These are phyloP conservation scores for Harpagifer antarcticus DNA, from an alignment of 2,797 vertebrate species.

Conservation along the genomic window DNA sequence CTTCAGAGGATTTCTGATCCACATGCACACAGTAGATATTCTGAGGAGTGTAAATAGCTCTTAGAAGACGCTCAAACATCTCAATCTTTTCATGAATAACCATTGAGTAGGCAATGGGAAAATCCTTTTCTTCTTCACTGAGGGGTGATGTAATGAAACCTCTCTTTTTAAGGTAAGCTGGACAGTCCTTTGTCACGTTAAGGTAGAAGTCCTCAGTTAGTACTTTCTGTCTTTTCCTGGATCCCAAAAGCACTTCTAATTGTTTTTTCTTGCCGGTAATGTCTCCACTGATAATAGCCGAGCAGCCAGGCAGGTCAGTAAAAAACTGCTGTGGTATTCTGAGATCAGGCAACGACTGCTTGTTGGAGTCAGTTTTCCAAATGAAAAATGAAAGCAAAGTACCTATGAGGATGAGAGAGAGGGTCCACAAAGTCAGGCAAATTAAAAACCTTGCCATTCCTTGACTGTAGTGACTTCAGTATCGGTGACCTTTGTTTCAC, in stretches of 20 bases:
- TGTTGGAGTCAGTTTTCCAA: conserved; percentile 3
- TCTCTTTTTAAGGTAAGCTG: conserved; percentile 75
- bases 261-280: conserved; percentile 18
- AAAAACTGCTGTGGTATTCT: conserved; percentile 42
- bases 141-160: conserved; percentile 80
- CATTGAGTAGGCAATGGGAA: conserved; percentile 91
- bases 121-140: conserved; percentile 85
- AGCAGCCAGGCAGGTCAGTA: conserved; percentile 76
- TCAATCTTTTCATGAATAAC: conserved; percentile 90
- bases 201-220: conserved; percentile 81
- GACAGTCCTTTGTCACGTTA: conserved; percentile 83
- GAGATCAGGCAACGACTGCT: neutral
- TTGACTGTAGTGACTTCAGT: neutral
- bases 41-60: conserved; percentile 88
- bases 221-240: conserved; percentile 23
- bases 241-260: conserved; percentile 70
- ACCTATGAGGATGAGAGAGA: conserved; percentile 14
- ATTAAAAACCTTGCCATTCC: conserved; percentile 1
- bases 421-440: fast-evolving
- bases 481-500: neutral
- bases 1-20: conserved; percentile 83
- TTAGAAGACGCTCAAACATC: conserved; percentile 90
- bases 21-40: conserved; percentile 91
- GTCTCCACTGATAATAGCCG: conserved; percentile 78
- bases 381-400: conserved; percentile 28